Base-by-base conservation (phyloP, 2,113 vertebrate genomes). In the Hippocampus barbouri region DNA sequence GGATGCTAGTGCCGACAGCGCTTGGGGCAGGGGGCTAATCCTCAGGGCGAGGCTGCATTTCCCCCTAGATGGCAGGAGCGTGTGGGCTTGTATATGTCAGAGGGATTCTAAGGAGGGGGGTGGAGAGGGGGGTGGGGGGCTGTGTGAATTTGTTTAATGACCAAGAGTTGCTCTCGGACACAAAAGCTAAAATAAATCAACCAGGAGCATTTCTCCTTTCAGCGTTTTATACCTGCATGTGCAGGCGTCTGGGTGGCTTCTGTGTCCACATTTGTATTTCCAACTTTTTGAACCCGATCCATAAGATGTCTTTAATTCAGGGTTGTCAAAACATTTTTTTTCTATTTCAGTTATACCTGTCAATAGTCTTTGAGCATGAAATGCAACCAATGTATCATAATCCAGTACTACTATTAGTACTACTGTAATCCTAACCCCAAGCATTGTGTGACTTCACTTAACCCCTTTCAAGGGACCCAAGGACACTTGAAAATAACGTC, bases 1-100 rank as follows among this genome's bases (percentile, higher is more conserved):
- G 87, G 83, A 81, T 78, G 63, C 76, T 86, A 74, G 83, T 73
- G 79, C 54, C 40, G 56, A 79, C 62, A 71, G 73, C 68, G 70
- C 67, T 77, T 83, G 86, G 85, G 75, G 83, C 38, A 81, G 85
- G 84, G 83, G 88, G 75, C 74, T 89, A 90, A 91, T 88, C 85
- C 79, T 83, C 4, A n/a, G 80, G 82, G 77, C 77, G 75, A 80
- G 75, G 70, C 12, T 69, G 59, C 69, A 72, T 82, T 61, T 83
- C 77, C 80, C 34, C 65, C 47, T 66, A 54, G 78, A 81, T 76
- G 75, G 75, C 74, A 78, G 73, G 54, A 79, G 79, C 64, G n/a
- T 9, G 38, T 53, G 73, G 71, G 9, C 64, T 71, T 14, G 66
- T 0, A 7, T 76, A 7, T 76, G 51, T 75, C 64, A 51, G 27